phyloP scores from a whole-genome alignment of 2,113 vertebrate species.

The Lycaon pictus region DNA sequence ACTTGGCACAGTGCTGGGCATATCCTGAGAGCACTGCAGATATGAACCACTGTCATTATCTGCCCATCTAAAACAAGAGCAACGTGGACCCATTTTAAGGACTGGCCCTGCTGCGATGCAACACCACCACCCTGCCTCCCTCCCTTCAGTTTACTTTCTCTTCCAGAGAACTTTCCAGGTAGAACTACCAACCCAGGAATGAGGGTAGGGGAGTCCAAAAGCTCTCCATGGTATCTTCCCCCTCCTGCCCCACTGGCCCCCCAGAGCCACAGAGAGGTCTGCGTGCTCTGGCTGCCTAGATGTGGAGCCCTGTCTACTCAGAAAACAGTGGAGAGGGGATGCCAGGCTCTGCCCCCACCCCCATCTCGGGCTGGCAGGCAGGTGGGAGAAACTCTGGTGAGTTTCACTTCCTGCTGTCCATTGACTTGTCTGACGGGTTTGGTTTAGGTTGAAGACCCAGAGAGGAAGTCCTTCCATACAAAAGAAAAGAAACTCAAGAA shows the following conservation, averaged over 20 bases:
- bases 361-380: not conserved
- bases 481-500: constrained; percentile 52
- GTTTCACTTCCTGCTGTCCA: constrained; percentile 52
- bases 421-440: constrained; percentile 45
- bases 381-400: not conserved
- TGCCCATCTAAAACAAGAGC: not conserved
- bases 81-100: not conserved
- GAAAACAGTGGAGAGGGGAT: not conserved
- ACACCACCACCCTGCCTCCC: not conserved
- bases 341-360: not conserved
- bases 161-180: not conserved
- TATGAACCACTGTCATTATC: fast-evolving
- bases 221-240: not conserved
- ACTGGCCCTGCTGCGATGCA: not conserved
- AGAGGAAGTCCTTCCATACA: constrained; percentile 24
- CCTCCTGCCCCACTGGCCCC: not conserved
- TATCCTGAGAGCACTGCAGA: fast-evolving
- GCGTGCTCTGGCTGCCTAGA: not conserved
- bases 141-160: not conserved
- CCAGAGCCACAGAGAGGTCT: not conserved
- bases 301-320: not conserved
- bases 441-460: constrained; percentile 30
- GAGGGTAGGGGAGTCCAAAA: not conserved
- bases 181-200: not conserved
- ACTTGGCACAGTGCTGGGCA: not conserved